Evolutionary conservation across 2,113 vertebrate genomes (phyloP), one percentile per base, ranked within the genome.

Genomic region (Chionomys nivalis): DNA sequence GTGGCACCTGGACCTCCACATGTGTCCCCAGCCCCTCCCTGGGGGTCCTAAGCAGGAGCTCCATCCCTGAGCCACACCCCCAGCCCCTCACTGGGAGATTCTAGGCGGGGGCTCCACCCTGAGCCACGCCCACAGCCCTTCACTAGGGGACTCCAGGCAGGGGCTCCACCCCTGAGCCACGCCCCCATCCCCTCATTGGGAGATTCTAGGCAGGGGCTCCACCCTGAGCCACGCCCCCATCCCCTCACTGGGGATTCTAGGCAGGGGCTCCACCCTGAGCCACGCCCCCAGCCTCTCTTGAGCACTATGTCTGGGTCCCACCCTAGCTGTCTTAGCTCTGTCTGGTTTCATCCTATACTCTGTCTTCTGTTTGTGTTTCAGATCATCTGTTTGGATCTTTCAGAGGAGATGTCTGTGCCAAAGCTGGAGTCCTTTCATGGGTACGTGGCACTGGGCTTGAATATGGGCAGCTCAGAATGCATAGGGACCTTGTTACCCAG

Each of bases 321-420:
- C 68, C 24, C 68, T 42, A 5, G 70, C 36, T 52, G 7, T 39
- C 31, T 6, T 49, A 23, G 31, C 61, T 49, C 47, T 86, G 28
- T 47, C 83, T 87, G 33, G 19, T 52, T 70, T 87, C 11, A 44
- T 68, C 44, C 11, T 70, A 13, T 70, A 14, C 9, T 52, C 24
- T 1, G 1, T 13, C 28, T 19, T 61, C 68, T 0, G 3, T 47
- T 68, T 86, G 2, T 23, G 10, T 63, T 83, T 13, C 97, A 99
- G 99, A 99, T 99, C 87, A 99, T 99, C 97, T 99, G 99, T 97
- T 98, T 99, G 97, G 99, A 99, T 97, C 99, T 99, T 96, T 99
- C 99, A 0, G 99, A 99, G 97, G 99, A 99, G 97, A 99, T 99
- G 99, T 99, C 99, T 2, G 97, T 99, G 90, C 98, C 99, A 82